These are phyloP conservation scores for Haplotaxodon microlepis DNA, from an alignment of 2,113 vertebrate species.

Conservation along the genomic window DNA sequence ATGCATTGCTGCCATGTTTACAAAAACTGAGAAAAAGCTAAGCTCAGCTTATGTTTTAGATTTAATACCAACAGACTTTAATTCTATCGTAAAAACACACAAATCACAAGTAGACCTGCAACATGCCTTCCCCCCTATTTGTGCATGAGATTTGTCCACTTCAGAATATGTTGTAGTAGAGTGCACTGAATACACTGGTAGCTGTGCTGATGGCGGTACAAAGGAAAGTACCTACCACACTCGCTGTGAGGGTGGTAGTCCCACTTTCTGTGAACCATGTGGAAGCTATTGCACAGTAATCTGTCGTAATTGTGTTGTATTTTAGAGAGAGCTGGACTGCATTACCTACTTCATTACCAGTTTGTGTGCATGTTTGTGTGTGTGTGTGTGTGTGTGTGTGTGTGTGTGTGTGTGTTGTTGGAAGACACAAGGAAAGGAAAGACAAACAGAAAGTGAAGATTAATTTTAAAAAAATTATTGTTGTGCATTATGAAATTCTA, in stretches of 20 bases:
- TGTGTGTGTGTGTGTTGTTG: not conserved
- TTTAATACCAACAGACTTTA: not conserved
- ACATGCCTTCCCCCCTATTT: not conserved
- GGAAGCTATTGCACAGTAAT: slow-evolving; percentile 65
- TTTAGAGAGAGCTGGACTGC: slow-evolving; percentile 48
- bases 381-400: not conserved
- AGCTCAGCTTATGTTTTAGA: not conserved
- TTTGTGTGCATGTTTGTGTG: not conserved
- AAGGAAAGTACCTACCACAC: slow-evolving; percentile 38
- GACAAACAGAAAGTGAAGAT: not conserved
- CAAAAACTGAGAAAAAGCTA: not conserved
- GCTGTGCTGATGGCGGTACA: slow-evolving; percentile 21
- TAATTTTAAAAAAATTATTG: fast-evolving
- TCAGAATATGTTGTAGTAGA: slow-evolving; percentile 1
- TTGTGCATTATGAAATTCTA: not conserved
- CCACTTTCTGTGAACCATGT: slow-evolving; percentile 61
- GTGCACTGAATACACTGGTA: not conserved
- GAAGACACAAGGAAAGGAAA: not conserved
- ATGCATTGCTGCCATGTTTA: not conserved
- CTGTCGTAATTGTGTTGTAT: slow-evolving; percentile 62
- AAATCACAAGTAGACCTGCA: not conserved
- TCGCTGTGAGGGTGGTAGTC: slow-evolving; percentile 44
- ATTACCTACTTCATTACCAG: slow-evolving; percentile 51
- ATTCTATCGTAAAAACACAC: not conserved
- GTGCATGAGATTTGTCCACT: slow-evolving; percentile 7